phyloP scores from a whole-genome alignment of 2,797 vertebrate genomes.

The Pithecia hirsuta region DNA sequence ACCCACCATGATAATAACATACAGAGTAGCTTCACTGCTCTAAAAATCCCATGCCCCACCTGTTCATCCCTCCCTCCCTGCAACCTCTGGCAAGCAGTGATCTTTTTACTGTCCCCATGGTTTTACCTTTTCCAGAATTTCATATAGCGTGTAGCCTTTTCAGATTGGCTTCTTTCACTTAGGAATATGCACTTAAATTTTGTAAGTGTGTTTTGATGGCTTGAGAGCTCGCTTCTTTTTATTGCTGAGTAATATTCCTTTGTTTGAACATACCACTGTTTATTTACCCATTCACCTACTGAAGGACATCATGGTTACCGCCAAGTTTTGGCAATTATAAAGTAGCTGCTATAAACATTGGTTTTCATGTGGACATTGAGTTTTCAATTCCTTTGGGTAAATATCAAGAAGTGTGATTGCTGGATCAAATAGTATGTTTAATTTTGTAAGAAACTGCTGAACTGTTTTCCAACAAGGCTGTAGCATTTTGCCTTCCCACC shows the following conservation, averaged over 20 bases:
- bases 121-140: not conserved
- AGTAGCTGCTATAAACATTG: not conserved
- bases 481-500: not conserved
- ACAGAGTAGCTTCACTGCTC: not conserved
- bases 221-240: not conserved
- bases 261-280: not conserved
- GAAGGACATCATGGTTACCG: not conserved
- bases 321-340: not conserved
- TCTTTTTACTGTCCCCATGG: not conserved
- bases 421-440: not conserved
- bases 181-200: not conserved
- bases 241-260: not conserved
- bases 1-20: not conserved
- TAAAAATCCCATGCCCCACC: too few species aligned
- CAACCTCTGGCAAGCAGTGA: fast-evolving
- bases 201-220: not conserved
- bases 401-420: not conserved
- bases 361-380: not conserved
- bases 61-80: not conserved
- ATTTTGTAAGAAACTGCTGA: not conserved
- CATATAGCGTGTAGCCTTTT: not conserved
- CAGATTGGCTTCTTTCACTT: not conserved
- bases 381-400: not conserved
- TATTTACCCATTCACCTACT: not conserved
- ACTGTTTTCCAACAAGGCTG: not conserved